Percentiles rank a stretch among this genome's conserved stretches.
Conservation (phyloP, 2,113 vertebrate species). For the Apistogramma diplotaenia region DNA sequence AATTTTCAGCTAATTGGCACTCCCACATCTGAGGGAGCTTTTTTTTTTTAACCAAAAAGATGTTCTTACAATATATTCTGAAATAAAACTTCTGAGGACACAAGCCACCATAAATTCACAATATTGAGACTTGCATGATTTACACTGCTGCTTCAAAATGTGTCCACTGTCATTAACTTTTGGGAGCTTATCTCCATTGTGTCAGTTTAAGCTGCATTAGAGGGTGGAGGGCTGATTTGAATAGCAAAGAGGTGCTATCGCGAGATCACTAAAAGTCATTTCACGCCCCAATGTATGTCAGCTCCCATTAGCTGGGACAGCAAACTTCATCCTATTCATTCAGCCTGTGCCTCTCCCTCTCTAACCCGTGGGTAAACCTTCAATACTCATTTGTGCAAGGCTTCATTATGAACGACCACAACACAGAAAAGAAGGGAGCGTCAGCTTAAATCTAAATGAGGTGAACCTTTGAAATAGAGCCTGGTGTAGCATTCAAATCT, state of each 20-base stretch:
- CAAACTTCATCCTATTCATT: constrained; percentile 53
- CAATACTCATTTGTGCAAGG: not conserved
- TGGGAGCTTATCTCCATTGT: constrained; percentile 47
- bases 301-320: constrained; percentile 66
- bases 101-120: constrained; percentile 21
- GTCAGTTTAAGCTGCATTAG: constrained; percentile 30
- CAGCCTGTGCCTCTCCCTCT: constrained; percentile 1
- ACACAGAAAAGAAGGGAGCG: not conserved
- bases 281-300: constrained; percentile 67
- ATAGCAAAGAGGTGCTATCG: constrained; percentile 63
- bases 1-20: constrained; percentile 33
- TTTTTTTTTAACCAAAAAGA: not conserved
- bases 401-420: constrained; percentile 5
- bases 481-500: constrained; percentile 26
- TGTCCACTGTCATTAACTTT: constrained; percentile 42
- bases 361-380: constrained; percentile 17
- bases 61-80: not conserved
- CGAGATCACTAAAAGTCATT: constrained; percentile 71
- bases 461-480: constrained; percentile 2
- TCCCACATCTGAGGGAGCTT: not conserved
- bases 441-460: constrained; percentile 44
- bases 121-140: not conserved
- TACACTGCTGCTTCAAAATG: constrained; percentile 16
- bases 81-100: not conserved
- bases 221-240: constrained; percentile 43